These are phyloP conservation scores for Phalanger gymnotis DNA, from an alignment of 2,797 vertebrate species.

Conservation along the genomic window DNA sequence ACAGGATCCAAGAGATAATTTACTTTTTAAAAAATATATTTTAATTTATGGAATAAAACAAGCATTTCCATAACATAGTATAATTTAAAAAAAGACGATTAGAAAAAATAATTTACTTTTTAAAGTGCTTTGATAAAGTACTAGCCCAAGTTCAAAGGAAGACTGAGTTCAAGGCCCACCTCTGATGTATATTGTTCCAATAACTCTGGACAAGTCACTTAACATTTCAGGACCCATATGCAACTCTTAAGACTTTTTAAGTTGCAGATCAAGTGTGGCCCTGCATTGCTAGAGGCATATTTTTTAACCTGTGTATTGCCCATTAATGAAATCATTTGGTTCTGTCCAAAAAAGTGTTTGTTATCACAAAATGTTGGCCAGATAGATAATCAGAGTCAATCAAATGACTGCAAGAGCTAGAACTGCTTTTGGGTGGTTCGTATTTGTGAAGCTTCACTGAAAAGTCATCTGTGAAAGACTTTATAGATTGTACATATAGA, in stretches of 20 bases:
- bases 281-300: neutral
- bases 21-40: neutral
- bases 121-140: neutral
- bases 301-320: neutral
- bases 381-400: neutral
- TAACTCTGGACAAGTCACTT: neutral
- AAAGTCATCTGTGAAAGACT: neutral
- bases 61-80: neutral
- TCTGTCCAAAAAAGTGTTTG: neutral
- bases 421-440: conserved; percentile 21
- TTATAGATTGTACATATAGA: neutral
- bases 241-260: neutral
- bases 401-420: neutral
- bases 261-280: neutral
- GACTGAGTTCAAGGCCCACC: neutral
- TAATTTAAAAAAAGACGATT: neutral
- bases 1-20: neutral
- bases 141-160: neutral
- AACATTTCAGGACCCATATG: neutral
- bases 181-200: neutral
- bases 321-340: neutral
- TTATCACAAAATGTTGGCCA: neutral
- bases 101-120: neutral
- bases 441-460: conserved; percentile 3
- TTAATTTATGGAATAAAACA: neutral